Evolutionary conservation across 1,140 invertebrate genomes (phyloP), one percentile per base, ranked within the genome.

Genomic region (Drosophila miranda): DNA sequence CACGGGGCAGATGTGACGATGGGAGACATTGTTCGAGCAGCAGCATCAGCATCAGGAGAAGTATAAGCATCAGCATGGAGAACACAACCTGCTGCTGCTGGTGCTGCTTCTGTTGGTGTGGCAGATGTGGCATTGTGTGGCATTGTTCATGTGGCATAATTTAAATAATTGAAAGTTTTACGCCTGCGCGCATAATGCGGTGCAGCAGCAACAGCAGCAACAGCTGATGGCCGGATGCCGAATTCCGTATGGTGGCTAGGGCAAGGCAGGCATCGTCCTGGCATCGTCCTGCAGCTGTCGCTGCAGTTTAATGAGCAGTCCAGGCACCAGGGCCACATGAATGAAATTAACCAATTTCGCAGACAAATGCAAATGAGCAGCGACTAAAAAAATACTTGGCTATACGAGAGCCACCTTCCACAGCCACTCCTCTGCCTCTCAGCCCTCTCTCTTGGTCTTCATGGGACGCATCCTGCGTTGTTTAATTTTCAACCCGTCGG

Each of bases 121-220:
- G 81, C 77, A 86, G 82, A 76, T 88, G 76, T 70, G 74, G 77
- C 68, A 19, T 67, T 83, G 64, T 89, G 84, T 67, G 84, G 80
- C 75, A 89, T 89, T 89, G 80, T 89, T 89, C 86, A 72, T 89
- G 86, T 86, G 87, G 86, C 83, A 82, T 89, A 82, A 89, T 89
- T 89, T 89, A 89, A 89, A 89, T 89, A 89, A 89, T 89, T 89
- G 86, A 89, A 89, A 89, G 81, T 89, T 89, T 86, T 87, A 86
- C 81, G 87, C 81, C 86, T 82, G 73, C 66, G 75, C 78, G 78
- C 82, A 81, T 86, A 87, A 87, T 87, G 77, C 73, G 46, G 60
- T 66, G 63, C 30, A 34, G 30, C 30, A 34, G 30, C 30, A 4
- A 3, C 9, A 46, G n/a, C 49, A 60, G 30, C 41, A 77, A 43